Evolutionary conservation across 1,140 invertebrate species (phyloP).

Genomic region (Eriocheir sinensis): DNA sequence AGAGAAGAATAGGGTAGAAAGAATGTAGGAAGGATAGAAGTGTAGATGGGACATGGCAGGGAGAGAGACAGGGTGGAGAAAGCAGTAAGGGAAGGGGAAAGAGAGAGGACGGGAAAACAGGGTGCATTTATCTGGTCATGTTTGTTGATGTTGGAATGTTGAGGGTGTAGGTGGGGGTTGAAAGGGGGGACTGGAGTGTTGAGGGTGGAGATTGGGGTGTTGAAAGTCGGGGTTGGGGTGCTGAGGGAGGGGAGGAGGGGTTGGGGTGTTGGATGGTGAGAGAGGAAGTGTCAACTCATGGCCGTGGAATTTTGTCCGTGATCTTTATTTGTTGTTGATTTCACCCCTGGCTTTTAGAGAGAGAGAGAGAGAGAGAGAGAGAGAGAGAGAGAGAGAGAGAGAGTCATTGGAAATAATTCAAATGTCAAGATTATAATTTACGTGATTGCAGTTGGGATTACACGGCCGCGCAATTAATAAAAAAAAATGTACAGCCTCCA

Average conservation of each 20-base stretch:
- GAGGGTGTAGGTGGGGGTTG: no score
- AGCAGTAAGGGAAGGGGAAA: not conserved
- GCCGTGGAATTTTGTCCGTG: not conserved
- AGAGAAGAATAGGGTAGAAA: not conserved
- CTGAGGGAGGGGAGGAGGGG: not conserved
- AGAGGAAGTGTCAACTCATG: not conserved
- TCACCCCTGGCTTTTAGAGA: not conserved
- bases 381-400: constrained; percentile 17
- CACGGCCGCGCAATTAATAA: no score
- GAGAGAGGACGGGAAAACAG: not conserved
- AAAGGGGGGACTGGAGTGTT: not conserved
- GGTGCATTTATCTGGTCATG: not conserved
- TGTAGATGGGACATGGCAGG: not conserved
- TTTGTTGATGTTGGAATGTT: no score
- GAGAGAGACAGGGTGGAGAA: no score
- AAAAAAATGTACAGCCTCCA: no score
- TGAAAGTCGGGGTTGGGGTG: no score
- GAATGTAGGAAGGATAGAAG: not conserved
- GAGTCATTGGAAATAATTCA: no score
- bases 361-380: constrained; percentile 16
- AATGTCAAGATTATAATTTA: no score
- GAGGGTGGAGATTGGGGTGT: no score
- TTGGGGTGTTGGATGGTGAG: not conserved
- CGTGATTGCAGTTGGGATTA: no score
- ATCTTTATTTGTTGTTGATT: not conserved